Base-by-base conservation (phyloP, 2,113 vertebrate genomes). In the Phoxinus phoxinus region DNA sequence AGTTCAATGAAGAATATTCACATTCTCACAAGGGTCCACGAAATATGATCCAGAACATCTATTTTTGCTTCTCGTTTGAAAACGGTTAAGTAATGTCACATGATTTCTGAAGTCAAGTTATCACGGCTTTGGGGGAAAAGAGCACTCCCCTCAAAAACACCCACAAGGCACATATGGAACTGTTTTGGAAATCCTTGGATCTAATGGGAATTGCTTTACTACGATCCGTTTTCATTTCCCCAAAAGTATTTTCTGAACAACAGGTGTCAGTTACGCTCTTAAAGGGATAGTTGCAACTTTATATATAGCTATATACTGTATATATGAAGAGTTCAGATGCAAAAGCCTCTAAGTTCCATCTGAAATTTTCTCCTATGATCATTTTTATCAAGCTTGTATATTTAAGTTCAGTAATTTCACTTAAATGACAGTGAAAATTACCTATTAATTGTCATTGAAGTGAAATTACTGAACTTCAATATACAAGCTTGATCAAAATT, bases 1-100 rank as follows among this genome's bases (percentile, higher is more conserved):
- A 48, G 72, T 53, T 17, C 27, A 81, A 53, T 81, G 12, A 69
- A 13, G 19, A 32, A 35, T 44, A 27, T 69, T 69, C 46, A 81
- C 46, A 53, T 67, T 77, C 41, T 77, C 37, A 81, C 11, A 80
- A 67, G 44, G 61, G 48, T 19, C 48, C 5, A 58, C 9, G 35
- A 53, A 77, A 53, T 67, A 46, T 48, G 51, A 82, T 72, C 37
- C 71, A 86, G 35, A 86, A 23, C 46, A 63, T 76, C 69, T 81
- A 83, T 88, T 88, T 88, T 71, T 56, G 23, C 63, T 48, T 74
- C 53, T 63, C 35, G 53, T 21, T 17, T 77, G 30, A 77, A 75
- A 48, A 27, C 83, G 30, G 17, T 82, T 27, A 87, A 84, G 63
- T 84, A 67, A 69, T 67, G 27, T 65, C 63, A 69, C 61, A 35